Evolutionary conservation across 2,113 vertebrate species (phyloP).

Genomic region (Leptobrachium leishanense): DNA sequence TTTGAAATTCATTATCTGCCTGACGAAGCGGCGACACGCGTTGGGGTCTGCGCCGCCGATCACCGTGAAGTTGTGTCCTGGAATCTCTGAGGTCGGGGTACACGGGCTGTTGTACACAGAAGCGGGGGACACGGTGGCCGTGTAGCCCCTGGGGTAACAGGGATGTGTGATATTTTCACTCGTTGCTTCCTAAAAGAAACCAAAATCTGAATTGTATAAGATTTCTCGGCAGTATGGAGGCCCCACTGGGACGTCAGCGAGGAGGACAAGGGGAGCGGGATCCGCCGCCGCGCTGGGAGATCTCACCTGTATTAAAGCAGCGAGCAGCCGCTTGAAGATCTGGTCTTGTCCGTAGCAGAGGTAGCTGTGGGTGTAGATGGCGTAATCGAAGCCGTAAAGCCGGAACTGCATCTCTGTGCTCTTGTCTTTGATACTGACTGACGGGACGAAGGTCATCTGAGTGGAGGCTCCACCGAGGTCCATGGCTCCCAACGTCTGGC

Average conservation of each 20-base stretch:
- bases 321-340: slow-evolving; percentile 59
- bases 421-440: slow-evolving; percentile 26
- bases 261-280: no score
- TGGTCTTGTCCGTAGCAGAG: slow-evolving; percentile 74
- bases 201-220: no score
- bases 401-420: slow-evolving; percentile 49
- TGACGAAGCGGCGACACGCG: slow-evolving; percentile 55
- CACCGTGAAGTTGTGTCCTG: slow-evolving; percentile 52
- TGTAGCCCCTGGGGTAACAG: slow-evolving; percentile 67
- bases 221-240: no score
- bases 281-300: no score
- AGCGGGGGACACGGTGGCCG: slow-evolving; percentile 28
- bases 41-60: slow-evolving; percentile 57
- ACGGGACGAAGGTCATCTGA: slow-evolving; percentile 69
- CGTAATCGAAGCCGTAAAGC: slow-evolving; percentile 67
- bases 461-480: slow-evolving; percentile 77
- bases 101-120: slow-evolving; percentile 66
- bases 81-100: slow-evolving; percentile 20
- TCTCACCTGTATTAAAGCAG: slow-evolving; percentile 61
- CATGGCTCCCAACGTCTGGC: slow-evolving; percentile 62
- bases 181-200: no score
- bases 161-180: slow-evolving; percentile 63
- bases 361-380: slow-evolving; percentile 74
- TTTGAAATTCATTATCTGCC: slow-evolving; percentile 63
- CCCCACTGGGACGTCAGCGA: no score